phyloP scores from a whole-genome alignment of 2,797 vertebrate species.

The Amazonetta brasiliensis region DNA sequence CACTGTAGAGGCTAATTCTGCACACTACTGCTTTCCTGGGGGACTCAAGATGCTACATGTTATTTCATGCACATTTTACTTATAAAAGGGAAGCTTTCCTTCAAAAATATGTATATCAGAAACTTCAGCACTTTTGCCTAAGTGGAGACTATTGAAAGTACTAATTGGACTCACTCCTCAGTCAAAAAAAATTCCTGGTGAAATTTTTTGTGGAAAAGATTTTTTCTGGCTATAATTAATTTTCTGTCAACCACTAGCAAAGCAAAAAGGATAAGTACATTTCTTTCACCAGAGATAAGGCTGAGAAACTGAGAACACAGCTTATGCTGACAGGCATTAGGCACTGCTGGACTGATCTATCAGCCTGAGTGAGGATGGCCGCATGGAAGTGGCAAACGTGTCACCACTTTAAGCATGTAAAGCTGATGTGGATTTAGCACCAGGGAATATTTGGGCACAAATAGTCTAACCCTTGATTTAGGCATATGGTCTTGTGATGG shows the following conservation, averaged over 20 bases:
- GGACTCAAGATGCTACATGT: background rate
- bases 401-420: conserved; percentile 16
- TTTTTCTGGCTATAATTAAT: conserved; percentile 35
- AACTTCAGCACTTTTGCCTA: conserved; percentile 16
- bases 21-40: background rate
- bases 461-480: background rate
- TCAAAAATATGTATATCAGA: background rate
- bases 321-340: conserved; percentile 46
- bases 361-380: conserved; percentile 43
- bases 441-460: background rate
- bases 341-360: conserved; percentile 17
- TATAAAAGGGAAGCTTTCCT: conserved; percentile 1
- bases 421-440: background rate
- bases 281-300: conserved; percentile 12
- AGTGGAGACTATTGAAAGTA: background rate
- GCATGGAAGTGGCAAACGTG: background rate
- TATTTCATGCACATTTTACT: conserved; percentile 48
- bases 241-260: conserved; percentile 37
- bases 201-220: background rate
- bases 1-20: background rate
- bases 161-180: background rate
- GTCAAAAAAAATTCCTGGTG: conserved; percentile 6
- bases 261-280: conserved; percentile 29
- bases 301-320: conserved; percentile 28
- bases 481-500: background rate